A percentile compares a stretch with the other conserved stretches of the same genome.
phyloP scores from a whole-genome alignment of 2,888 invertebrate genomes.

The Cantharis lateralis region DNA sequence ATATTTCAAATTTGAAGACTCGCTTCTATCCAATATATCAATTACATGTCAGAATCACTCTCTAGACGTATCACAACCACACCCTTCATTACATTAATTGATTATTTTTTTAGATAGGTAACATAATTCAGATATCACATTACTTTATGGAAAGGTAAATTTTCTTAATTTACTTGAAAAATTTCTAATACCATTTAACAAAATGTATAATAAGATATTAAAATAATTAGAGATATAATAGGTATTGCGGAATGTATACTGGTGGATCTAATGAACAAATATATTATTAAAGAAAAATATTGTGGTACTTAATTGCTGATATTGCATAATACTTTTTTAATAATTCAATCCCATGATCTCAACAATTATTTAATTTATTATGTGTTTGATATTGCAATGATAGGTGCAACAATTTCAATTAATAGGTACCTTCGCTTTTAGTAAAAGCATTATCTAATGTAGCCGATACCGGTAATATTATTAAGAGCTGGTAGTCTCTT shows the following conservation, averaged over 20 bases:
- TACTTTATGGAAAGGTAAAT: not conserved
- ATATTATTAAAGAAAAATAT: not conserved
- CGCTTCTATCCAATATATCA: not conserved
- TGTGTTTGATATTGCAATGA: not conserved
- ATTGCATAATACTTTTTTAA: not conserved
- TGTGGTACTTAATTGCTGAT: not conserved
- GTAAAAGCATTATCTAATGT: too few species aligned
- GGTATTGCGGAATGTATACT: too few species aligned
- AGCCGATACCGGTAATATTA: too few species aligned
- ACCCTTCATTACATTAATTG: not conserved
- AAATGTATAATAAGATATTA: not conserved
- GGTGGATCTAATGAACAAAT: not conserved
- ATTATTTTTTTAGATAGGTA: not conserved
- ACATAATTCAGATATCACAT: not conserved
- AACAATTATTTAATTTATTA: not conserved
- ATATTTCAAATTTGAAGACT: not conserved
- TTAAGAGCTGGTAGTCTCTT: too few species aligned
- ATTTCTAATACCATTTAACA: not conserved
- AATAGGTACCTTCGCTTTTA: not conserved
- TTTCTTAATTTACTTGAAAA: not conserved
- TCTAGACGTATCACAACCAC: not conserved
- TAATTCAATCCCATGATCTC: not conserved
- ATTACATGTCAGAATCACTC: not conserved
- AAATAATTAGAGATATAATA: not conserved
- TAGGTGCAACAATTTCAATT: not conserved